A percentile compares a stretch with the other conserved stretches of the same genome.
These are phyloP conservation scores for Ennomos erosarius DNA, from an alignment of 2,888 invertebrate genomes.

Conservation along the genomic window DNA sequence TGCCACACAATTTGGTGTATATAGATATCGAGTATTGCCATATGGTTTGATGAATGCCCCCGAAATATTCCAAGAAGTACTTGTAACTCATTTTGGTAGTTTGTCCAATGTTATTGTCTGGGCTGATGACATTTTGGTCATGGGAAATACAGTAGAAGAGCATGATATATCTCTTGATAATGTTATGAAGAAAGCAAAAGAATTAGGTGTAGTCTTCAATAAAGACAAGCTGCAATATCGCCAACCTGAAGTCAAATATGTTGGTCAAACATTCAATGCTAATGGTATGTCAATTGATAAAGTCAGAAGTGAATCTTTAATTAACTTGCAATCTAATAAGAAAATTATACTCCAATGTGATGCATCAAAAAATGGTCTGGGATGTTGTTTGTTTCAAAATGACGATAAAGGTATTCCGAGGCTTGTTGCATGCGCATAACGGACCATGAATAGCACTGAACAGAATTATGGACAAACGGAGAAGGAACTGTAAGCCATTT, in stretches of 20 bases:
- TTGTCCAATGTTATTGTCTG: too few relatives aligned
- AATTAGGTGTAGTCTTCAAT: background rate
- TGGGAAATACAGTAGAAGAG: too few relatives aligned
- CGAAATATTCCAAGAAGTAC: too few relatives aligned
- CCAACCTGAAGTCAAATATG: constrained; percentile 1
- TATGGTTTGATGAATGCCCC: too few relatives aligned
- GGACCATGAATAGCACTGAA: background rate
- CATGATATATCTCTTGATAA: too few relatives aligned
- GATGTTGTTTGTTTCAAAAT: constrained; percentile 9
- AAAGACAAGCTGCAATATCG: background rate
- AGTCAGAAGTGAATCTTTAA: background rate
- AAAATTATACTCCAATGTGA: constrained; percentile 5
- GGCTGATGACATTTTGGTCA: too few relatives aligned
- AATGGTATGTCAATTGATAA: constrained; percentile 3
- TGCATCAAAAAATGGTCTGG: background rate
- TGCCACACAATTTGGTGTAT: too few relatives aligned
- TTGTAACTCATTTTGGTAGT: too few relatives aligned
- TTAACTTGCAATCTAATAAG: constrained; percentile 1
- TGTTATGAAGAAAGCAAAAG: background rate
- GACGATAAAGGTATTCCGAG: background rate
- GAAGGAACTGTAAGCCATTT: background rate
- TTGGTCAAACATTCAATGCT: background rate
- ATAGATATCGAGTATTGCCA: too few relatives aligned
- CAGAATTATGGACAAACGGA: background rate
- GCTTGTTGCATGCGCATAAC: constrained; percentile 4